Conservation (phyloP, 2,888 invertebrate genomes). For the Nemoura dubitans region DNA sequence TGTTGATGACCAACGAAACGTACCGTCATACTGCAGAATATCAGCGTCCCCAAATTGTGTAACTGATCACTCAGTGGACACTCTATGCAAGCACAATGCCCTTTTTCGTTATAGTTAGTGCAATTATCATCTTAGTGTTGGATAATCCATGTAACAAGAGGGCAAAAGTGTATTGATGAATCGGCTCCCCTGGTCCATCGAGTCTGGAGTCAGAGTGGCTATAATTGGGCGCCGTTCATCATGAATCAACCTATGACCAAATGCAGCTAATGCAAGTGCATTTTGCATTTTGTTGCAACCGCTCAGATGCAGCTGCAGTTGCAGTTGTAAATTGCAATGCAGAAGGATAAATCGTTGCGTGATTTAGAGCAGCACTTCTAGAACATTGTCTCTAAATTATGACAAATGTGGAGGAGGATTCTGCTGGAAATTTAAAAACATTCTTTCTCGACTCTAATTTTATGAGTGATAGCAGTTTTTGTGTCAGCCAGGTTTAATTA, state of each 20-base stretch:
- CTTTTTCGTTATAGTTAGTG: too few relatives aligned
- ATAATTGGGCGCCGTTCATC: background rate
- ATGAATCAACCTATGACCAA: too few relatives aligned
- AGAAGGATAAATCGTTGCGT: background rate
- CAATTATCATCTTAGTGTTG: background rate
- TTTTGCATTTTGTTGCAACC: too few relatives aligned
- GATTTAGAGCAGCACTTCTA: background rate
- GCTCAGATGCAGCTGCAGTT: background rate
- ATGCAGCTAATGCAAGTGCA: too few relatives aligned
- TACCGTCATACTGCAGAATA: too few relatives aligned
- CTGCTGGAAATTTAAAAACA: background rate
- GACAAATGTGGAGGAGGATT: background rate
- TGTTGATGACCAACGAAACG: too few relatives aligned
- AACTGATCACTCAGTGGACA: background rate
- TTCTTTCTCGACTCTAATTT: background rate
- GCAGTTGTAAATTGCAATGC: background rate
- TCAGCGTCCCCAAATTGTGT: too few relatives aligned
- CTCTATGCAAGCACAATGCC: background rate
- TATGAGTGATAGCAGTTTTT: background rate
- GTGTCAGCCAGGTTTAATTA: background rate
- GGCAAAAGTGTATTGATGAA: background rate
- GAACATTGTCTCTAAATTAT: background rate
- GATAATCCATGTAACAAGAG: background rate
- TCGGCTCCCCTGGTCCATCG: background rate
- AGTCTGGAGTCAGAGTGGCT: background rate